Conservation (phyloP, 2,113 vertebrate species). For the Albula glossodonta region DNA sequence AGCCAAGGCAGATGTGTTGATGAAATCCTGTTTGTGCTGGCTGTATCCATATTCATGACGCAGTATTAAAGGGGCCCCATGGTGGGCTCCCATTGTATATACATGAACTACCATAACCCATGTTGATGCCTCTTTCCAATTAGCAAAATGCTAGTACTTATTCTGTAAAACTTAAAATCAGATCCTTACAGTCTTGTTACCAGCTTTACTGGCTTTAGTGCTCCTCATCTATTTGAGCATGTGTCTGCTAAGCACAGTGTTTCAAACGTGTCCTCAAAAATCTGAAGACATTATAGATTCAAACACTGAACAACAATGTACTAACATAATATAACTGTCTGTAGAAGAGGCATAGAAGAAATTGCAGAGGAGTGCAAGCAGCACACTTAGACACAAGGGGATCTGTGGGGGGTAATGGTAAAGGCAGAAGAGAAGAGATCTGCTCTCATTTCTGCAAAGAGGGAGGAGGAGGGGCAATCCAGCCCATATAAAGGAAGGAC, state of each 20-base stretch:
- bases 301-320: not conserved
- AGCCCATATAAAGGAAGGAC: not conserved
- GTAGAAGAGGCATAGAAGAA: not conserved
- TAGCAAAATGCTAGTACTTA: not conserved
- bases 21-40: conserved; percentile 6
- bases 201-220: not conserved
- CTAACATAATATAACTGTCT: not conserved
- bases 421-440: not conserved
- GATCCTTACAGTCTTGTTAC: not conserved
- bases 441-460: not conserved
- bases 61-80: not conserved
- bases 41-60: not conserved
- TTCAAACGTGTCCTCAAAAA: not conserved
- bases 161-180: not conserved
- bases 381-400: not conserved
- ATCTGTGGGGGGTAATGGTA: not conserved
- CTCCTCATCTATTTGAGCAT: not conserved
- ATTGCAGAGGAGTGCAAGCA: not conserved
- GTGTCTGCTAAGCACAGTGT: not conserved
- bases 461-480: too few relatives aligned
- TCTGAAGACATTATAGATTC: not conserved
- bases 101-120: not conserved
- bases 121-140: not conserved
- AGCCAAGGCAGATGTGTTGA: conserved; percentile 16
- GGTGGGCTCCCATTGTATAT: not conserved